Base-by-base conservation (phyloP, 2,113 vertebrate species). In the Rynchops niger region DNA sequence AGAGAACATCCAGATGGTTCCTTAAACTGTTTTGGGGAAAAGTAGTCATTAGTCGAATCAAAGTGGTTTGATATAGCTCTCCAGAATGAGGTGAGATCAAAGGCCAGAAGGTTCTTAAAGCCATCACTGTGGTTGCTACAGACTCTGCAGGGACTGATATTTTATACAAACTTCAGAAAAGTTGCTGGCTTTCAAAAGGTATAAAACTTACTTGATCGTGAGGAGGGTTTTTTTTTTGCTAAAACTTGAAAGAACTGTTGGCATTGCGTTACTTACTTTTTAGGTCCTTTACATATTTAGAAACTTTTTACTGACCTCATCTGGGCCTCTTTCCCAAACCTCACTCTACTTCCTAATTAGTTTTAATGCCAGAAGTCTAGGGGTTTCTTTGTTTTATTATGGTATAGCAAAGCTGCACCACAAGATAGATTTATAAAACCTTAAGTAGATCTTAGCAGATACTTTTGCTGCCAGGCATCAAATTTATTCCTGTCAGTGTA, bases 401-500 rank as follows among this genome's bases (percentile, higher is more conserved):
- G 38, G 38, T 73, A 65, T 25, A 86, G 72, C 19, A 63, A 93
- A 95, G 34, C 67, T 92, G 40, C 92, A 92, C 50, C 76, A 83
- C 74, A 92, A 9, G 32, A 86, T 32, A 92, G 76, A 88, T 95
- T 96, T 94, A 59, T 88, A 95, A 95, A 94, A 87, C 49, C 66
- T 73, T 74, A 94, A 92, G 80, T 74, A 81, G 71, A 71, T 81
- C 80, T 86, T 86, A 88, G 63, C 63, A 96, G 74, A 74, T 86
- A 32, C 11, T 66, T 94, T 90, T 69, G 17, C 66, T 90, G 50
- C 47, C 88, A 95, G 67, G 16, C 4, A 0, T 81, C 76, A 86
- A 77, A 95, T 96, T 86, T 88, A 93, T 95, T 97, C 61, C 50
- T 81, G 47, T 83, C 65, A 58, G 23, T n/a, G 25, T 90, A 49